Evolutionary conservation across 2,113 vertebrate species (phyloP), one percentile per base, ranked within the genome.

Genomic region (Oplegnathus fasciatus): DNA sequence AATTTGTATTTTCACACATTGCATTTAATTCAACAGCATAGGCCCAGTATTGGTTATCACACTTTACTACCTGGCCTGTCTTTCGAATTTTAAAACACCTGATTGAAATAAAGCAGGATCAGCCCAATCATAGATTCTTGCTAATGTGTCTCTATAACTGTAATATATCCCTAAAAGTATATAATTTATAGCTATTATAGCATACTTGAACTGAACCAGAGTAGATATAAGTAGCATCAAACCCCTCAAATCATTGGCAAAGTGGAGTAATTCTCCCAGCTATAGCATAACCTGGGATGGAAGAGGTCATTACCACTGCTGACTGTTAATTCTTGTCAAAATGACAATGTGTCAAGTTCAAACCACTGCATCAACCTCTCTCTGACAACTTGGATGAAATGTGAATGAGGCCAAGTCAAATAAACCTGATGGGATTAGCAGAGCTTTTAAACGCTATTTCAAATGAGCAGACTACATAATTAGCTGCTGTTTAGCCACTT

Each of bases 381-480:
- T 22, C 30, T 79, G 68, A 73, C 46, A 77, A n/a, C 42, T 57
- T 34, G 22, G 48, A 78, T 54, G 9, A 70, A 83, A 80, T 18
- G 32, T 28, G 20, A 76, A 61, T 54, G 20, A 69, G 61, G 28
- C 48, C 17, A 71, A 69, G 85, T 77, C 60, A 80, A 75, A 85
- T 71, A 48, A 72, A 66, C 32, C 44, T 79, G 34, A 34, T 32
- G 75, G 28, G 72, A 71, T 54, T 30, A 71, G 66, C 57, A 64
- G 57, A 76, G 66, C 28, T 76, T 88, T 66, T 34, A 73, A 70
- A 84, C 61, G 46, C 75, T 20, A 78, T 66, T 75, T 88, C 9
- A 75, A 81, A 83, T 75, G 76, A 81, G 68, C 65, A 40, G 64
- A 42, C 67, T 78, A 17, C 82, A 80, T 84, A 88, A 89, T 92